A percentile compares a stretch with the other conserved stretches of the same genome.
Evolutionary conservation across 1,140 invertebrate species (phyloP).

Genomic region (Drosophila biarmipes): DNA sequence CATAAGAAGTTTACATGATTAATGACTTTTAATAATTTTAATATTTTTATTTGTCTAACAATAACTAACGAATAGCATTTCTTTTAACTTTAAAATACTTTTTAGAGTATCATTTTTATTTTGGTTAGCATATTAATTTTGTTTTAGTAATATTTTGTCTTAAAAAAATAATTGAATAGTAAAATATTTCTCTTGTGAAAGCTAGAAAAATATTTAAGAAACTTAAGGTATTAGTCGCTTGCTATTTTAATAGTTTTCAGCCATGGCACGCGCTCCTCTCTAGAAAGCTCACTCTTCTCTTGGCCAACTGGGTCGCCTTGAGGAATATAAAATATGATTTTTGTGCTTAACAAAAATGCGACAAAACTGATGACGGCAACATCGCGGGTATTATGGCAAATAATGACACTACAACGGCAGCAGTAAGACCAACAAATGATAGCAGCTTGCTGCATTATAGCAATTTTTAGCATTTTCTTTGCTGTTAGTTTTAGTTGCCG

Average conservation of each 20-base stretch:
- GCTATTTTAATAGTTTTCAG: not conserved
- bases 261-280: conserved; percentile 9
- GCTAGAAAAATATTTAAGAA: too few relatives aligned
- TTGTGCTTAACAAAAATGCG: conserved; percentile 67
- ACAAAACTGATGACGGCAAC: conserved; percentile 76
- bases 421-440: conserved; percentile 50
- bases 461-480: conserved; percentile 32
- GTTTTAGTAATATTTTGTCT: too few relatives aligned
- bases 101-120: too few relatives aligned
- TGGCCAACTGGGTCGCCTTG: conserved; percentile 32
- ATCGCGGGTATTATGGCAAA: conserved; percentile 70
- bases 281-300: conserved; percentile 10
- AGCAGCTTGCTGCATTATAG: conserved; percentile 66
- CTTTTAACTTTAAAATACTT: too few relatives aligned
- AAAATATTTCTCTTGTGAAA: too few relatives aligned
- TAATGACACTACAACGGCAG: conserved; percentile 63
- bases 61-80: too few relatives aligned
- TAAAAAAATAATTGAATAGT: too few relatives aligned
- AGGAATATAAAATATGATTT: conserved; percentile 72
- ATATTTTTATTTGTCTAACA: too few relatives aligned
- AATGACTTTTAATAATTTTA: too few relatives aligned
- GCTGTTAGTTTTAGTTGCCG: conserved; percentile 22
- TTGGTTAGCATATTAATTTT: too few relatives aligned
- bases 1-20: too few relatives aligned
- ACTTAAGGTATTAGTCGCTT: too few relatives aligned